Evolutionary conservation across 1,140 invertebrate genomes (phyloP).

Genomic region (Eciton burchellii): DNA sequence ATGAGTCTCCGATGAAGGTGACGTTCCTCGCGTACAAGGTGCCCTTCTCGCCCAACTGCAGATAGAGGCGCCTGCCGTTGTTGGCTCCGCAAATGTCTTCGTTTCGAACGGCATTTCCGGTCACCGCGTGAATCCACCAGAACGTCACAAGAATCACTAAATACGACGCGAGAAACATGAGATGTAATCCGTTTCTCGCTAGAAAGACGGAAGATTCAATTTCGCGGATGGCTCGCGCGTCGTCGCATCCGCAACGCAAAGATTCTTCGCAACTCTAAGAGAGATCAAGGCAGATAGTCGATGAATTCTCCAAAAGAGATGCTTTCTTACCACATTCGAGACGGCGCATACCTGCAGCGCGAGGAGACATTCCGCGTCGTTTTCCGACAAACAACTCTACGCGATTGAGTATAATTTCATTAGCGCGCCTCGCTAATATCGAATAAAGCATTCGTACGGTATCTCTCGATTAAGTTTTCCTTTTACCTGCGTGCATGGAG

Average conservation of each 20-base stretch:
- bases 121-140: constrained; percentile 46
- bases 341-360: constrained; percentile 77
- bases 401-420: constrained; percentile 74
- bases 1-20: constrained; percentile 79
- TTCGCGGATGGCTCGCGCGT: too few species aligned
- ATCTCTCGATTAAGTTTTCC: constrained; percentile 51
- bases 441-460: constrained; percentile 75
- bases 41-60: constrained; percentile 88
- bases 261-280: too few species aligned
- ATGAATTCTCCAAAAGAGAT: too few species aligned
- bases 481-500: background rate
- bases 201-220: background rate
- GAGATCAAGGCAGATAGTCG: too few species aligned
- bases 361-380: constrained; percentile 63
- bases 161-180: background rate
- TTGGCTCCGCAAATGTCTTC: constrained; percentile 88
- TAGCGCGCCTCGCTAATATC: constrained; percentile 70
- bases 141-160: constrained; percentile 53
- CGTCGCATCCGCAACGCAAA: too few species aligned
- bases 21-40: constrained; percentile 87
- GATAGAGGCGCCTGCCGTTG: constrained; percentile 87
- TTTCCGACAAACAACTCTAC: constrained; percentile 66
- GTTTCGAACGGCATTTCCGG: constrained; percentile 79
- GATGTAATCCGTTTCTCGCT: too few species aligned
- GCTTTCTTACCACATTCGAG: constrained; percentile 76